Percentiles rank a stretch among this genome's conserved stretches.
Conservation (phyloP, 2,888 invertebrate genomes). For the Pyrrhosoma nymphula region DNA sequence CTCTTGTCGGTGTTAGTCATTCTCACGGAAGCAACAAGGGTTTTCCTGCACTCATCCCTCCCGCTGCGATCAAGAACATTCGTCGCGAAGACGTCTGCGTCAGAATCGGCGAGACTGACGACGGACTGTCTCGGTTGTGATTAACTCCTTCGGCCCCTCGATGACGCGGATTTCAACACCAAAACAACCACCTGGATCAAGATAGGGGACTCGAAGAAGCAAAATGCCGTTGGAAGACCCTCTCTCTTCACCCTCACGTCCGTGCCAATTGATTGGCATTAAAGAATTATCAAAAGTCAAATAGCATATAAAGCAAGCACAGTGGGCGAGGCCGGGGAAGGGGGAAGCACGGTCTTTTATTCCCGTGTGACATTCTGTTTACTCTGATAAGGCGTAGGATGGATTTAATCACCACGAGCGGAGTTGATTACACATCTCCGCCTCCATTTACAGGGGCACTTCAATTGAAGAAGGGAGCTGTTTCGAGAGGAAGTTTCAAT, state of each 20-base stretch:
- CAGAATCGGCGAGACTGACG: neutral
- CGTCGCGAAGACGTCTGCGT: neutral
- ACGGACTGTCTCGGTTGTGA: neutral
- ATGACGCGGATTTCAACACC: neutral
- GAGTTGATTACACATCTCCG: neutral
- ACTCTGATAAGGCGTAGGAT: neutral
- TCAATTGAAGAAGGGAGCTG: neutral
- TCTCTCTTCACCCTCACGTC: neutral
- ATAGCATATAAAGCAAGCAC: neutral
- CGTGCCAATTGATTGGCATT: neutral
- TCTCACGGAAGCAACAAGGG: neutral
- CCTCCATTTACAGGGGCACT: neutral
- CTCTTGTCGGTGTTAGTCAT: neutral
- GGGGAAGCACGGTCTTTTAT: neutral
- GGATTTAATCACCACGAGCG: neutral
- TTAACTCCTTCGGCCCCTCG: neutral
- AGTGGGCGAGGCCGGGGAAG: neutral
- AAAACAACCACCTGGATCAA: too few relatives aligned
- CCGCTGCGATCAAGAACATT: neutral
- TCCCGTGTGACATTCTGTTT: neutral
- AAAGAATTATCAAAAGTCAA: neutral
- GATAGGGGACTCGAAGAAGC: neutral
- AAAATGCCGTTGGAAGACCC: neutral
- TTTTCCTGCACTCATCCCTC: neutral
- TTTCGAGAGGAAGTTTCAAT: neutral